phyloP scores from a whole-genome alignment of 2,888 invertebrate species.

The Leuctra nigra region DNA sequence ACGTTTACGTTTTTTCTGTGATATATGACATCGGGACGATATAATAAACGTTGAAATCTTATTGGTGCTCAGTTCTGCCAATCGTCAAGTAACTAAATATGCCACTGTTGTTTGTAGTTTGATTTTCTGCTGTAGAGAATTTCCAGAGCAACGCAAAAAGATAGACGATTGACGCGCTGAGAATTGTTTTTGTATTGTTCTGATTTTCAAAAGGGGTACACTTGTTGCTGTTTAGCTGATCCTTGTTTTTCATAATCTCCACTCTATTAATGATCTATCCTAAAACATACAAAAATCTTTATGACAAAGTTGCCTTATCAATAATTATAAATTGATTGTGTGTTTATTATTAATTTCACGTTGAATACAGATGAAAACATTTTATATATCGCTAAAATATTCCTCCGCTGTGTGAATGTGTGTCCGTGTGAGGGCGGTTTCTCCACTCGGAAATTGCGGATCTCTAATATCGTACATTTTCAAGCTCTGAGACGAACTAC shows the following conservation, averaged over 20 bases:
- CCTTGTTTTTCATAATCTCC: slow-evolving; percentile 29
- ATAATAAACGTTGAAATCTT: slow-evolving; percentile 28
- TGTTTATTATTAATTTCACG: slow-evolving; percentile 29
- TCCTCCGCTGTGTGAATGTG: slow-evolving; percentile 20
- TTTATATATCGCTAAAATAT: slow-evolving; percentile 29
- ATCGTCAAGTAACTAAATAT: slow-evolving; percentile 25
- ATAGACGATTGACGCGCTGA: slow-evolving; percentile 10
- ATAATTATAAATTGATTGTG: slow-evolving; percentile 30
- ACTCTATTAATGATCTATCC: slow-evolving; percentile 25
- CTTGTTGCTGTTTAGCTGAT: slow-evolving; percentile 28
- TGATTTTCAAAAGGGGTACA: slow-evolving; percentile 21
- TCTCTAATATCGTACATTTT: neutral
- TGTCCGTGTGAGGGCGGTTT: slow-evolving; percentile 22
- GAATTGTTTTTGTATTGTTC: slow-evolving; percentile 13
- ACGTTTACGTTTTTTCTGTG: slow-evolving; percentile 34
- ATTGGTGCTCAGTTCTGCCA: slow-evolving; percentile 33
- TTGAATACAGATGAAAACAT: slow-evolving; percentile 29
- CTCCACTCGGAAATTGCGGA: neutral
- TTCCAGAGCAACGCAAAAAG: slow-evolving; percentile 14
- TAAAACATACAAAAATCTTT: slow-evolving; percentile 24
- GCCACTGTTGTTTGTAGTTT: slow-evolving; percentile 26
- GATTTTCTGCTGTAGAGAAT: slow-evolving; percentile 26
- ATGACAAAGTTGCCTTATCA: slow-evolving; percentile 31
- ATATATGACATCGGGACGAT: slow-evolving; percentile 32
- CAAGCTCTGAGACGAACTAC: neutral